Evolutionary conservation across 2,888 invertebrate genomes (phyloP).

Genomic region (Macrosoma leucophasiata): DNA sequence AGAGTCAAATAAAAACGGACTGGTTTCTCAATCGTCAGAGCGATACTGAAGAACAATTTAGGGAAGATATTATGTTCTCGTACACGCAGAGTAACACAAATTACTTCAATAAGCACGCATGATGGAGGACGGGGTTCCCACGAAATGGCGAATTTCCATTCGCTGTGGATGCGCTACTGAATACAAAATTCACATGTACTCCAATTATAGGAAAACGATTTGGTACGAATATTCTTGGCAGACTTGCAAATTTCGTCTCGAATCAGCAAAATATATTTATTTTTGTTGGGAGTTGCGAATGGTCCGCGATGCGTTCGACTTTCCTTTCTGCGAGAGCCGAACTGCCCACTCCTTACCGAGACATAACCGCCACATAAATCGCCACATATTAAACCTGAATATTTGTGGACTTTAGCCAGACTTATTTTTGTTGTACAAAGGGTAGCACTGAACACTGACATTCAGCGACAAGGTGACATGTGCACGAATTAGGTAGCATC

Average conservation of each 20-base stretch:
- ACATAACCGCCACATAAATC: too few species aligned
- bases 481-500: too few species aligned
- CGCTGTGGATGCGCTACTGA: slow-evolving; percentile 71
- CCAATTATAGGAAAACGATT: slow-evolving; percentile 77
- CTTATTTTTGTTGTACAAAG: too few species aligned
- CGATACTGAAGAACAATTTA: too few species aligned
- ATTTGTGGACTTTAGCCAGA: too few species aligned
- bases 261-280: slow-evolving; percentile 75
- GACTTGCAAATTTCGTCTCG: slow-evolving; percentile 72
- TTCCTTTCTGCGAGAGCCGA: slow-evolving; percentile 43
- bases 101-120: slow-evolving; percentile 72
- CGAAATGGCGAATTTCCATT: slow-evolving; percentile 69
- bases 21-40: too few species aligned
- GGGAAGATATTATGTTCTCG: slow-evolving; percentile 5
- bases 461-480: too few species aligned
- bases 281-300: slow-evolving; percentile 60
- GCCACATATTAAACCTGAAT: slow-evolving; percentile 1
- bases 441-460: too few species aligned
- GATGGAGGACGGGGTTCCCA: slow-evolving; percentile 63
- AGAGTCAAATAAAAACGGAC: too few species aligned
- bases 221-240: slow-evolving; percentile 75
- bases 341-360: slow-evolving; percentile 36
- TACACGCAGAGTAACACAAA: slow-evolving; percentile 57
- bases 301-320: slow-evolving; percentile 56
- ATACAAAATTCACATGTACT: slow-evolving; percentile 76